Evolutionary conservation across 2,888 invertebrate genomes (phyloP), one percentile per base, ranked within the genome.

Genomic region (Caradrina kadenii): DNA sequence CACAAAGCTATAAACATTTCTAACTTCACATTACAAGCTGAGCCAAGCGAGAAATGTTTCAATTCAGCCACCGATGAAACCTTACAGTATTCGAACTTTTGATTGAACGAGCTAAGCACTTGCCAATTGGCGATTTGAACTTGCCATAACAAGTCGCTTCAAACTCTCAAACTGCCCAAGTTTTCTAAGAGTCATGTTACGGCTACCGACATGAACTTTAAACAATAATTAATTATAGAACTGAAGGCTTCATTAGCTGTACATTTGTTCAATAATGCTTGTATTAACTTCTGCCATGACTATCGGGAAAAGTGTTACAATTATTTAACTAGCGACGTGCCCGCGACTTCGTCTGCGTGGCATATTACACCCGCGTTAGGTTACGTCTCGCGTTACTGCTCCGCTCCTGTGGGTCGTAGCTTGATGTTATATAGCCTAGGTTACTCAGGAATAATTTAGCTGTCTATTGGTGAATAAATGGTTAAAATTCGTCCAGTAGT

Each of bases 51-150:
- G 39, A 49, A 61, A 45, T 45, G 8, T 42, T 60, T 21, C 4
- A 59, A 39, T 26, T 10, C 2, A 53, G 19, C 3, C 53, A 15
- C 8, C 26, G 39, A 26, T 19, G 19, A 39, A 61, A 31, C 65
- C 50, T 42, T n/a, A 55, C 15, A 48, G 3, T 19, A 53, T 21
- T 13, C 10, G 17, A 69, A 82, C 58, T 76, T 70, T 64, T 75
- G 69, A 69, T 80, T 69, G 58, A 80, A 62, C 17, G 13, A 26
- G 49, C 60, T 58, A 21, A 81, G 31, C 56, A 69, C 50, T 77
- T 52, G 21, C 39, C 54, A 56, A 65, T 66, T 62, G 59, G 60
- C 42, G 66, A 81, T 73, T 65, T 68, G 48, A 73, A 76, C 42
- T 76, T 79, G 39, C 22, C 45, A 13, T 45, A 66, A 55, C 63